phyloP scores from a whole-genome alignment of 2,797 vertebrate species.

The Mallotus villosus region DNA sequence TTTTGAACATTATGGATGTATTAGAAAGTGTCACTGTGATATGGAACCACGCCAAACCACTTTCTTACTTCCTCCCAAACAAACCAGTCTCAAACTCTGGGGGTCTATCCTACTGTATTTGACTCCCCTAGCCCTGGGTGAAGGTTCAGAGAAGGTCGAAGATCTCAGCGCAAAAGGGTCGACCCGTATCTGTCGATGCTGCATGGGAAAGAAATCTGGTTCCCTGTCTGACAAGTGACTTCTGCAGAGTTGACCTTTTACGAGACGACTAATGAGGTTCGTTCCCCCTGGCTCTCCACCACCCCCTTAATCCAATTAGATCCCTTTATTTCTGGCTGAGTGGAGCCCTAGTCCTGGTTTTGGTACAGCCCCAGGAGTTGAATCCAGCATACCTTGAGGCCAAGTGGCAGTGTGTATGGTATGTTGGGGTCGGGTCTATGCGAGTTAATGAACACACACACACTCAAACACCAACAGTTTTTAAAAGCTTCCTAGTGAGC shows the following conservation, averaged over 20 bases:
- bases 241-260: constrained; percentile 60
- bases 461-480: not conserved
- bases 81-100: no score
- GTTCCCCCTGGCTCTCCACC: constrained; percentile 22
- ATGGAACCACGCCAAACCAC: no score
- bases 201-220: no score
- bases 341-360: constrained; percentile 33
- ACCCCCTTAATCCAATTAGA: constrained; percentile 62
- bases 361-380: not conserved
- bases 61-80: no score
- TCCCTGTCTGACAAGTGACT: constrained; percentile 14
- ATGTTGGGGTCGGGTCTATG: not conserved
- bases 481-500: not conserved
- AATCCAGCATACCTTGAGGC: not conserved
- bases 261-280: constrained; percentile 62
- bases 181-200: no score
- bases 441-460: not conserved
- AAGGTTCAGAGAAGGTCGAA: no score
- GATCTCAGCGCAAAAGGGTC: no score
- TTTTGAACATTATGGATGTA: no score
- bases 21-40: no score
- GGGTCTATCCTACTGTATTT: no score
- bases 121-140: no score
- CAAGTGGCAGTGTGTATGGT: not conserved
- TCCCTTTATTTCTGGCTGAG: constrained; percentile 68